Evolutionary conservation across 2,797 vertebrate genomes (phyloP).

Genomic region (Macropus fuliginosus): DNA sequence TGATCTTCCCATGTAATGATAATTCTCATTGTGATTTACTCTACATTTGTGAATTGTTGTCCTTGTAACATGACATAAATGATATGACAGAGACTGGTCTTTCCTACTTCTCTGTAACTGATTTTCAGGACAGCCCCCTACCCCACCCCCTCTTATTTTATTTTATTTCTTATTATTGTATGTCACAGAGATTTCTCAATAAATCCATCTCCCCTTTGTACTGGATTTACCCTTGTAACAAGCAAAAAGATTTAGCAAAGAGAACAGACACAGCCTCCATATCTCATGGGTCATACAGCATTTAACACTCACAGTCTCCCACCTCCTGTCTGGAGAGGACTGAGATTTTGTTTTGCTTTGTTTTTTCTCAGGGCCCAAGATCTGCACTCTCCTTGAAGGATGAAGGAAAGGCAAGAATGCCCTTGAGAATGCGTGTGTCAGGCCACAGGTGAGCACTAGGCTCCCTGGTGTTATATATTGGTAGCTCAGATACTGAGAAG

Average conservation of each 20-base stretch:
- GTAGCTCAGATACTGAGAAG: slow-evolving; percentile 54
- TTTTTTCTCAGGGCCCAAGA: neutral
- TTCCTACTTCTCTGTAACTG: neutral
- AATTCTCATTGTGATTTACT: neutral
- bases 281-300: no score
- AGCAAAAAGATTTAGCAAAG: neutral
- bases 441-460: no score
- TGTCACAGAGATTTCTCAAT: neutral
- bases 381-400: neutral
- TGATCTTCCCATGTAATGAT: neutral
- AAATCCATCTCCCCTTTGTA: neutral
- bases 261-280: neutral
- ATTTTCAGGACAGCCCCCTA: neutral
- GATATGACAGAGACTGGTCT: neutral
- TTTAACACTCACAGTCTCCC: neutral
- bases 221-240: neutral
- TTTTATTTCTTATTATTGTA: neutral
- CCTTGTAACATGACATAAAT: neutral
- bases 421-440: slow-evolving; percentile 1
- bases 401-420: neutral
- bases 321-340: neutral
- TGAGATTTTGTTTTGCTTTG: neutral
- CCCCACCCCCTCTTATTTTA: neutral
- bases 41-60: neutral
- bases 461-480: neutral